Conservation (phyloP, 2,888 invertebrate genomes). For the Fragum fragum region DNA sequence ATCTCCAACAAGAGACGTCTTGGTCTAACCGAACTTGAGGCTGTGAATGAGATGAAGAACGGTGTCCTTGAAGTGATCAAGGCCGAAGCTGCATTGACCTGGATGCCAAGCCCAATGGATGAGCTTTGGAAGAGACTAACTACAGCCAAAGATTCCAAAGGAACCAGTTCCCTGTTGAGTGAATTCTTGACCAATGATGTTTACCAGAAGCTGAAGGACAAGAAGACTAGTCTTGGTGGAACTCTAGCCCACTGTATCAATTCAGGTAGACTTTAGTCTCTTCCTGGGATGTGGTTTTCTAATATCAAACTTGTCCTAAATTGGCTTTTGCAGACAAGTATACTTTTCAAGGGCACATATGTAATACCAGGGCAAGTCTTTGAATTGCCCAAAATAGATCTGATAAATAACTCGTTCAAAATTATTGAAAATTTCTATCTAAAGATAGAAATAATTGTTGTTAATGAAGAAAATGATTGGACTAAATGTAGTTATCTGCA, state of each 20-base stretch:
- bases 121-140: conserved; percentile 72
- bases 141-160: conserved; percentile 44
- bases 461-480: too few species aligned
- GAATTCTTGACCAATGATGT: conserved; percentile 75
- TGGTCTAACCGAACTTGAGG: conserved; percentile 81
- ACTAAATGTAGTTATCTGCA: too few species aligned
- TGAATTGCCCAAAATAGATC: too few species aligned
- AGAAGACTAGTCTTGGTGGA: conserved; percentile 78
- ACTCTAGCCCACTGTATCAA: conserved; percentile 81
- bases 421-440: too few species aligned
- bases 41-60: conserved; percentile 80
- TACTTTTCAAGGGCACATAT: too few species aligned
- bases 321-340: too few species aligned
- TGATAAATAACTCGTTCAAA: too few species aligned
- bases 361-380: too few species aligned
- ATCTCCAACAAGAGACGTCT: conserved; percentile 84
- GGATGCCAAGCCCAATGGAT: conserved; percentile 49
- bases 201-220: conserved; percentile 75
- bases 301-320: too few species aligned
- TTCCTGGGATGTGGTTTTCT: too few species aligned
- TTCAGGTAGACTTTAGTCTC: conserved; percentile 88
- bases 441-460: too few species aligned
- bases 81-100: conserved; percentile 71
- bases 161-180: conserved; percentile 91
- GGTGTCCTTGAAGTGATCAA: conserved; percentile 80